Evolutionary conservation across 2,888 invertebrate species (phyloP), one percentile per base, ranked within the genome.

Genomic region (Seira ritae): DNA sequence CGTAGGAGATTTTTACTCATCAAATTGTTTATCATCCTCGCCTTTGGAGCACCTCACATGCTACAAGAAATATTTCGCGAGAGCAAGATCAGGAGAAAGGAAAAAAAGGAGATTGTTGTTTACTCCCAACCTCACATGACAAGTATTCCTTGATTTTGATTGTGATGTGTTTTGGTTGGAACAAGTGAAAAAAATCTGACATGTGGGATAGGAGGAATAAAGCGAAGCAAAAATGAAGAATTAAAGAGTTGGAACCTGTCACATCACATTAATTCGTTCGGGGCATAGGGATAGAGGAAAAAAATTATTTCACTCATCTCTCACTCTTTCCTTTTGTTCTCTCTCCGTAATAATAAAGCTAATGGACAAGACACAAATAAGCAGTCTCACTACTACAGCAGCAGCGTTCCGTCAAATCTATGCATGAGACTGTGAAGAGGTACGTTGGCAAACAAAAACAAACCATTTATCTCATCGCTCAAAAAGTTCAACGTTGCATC

Each of bases 391-490:
- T n/a, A n/a, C n/a, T n/a, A n/a, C n/a, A n/a, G n/a, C n/a, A n/a
- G n/a, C n/a, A 4, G 31, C 31, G 31, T 31, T 8, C 31, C 31
- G 8, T 31, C 31, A 31, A 31, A 31, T 31, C 31, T 31, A 31
- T 31, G 31, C 31, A 31, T 31, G 31, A 31, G 31, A 31, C 31
- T 31, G 31, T 31, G 31, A 66, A 75, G 76, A 66, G 81, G 76
- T 82, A 82, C 82, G 76, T 82, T 76, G 60, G 77, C 82, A 82
- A 82, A 82, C 82, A 82, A 82, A 31, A 82, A 68, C 76, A 77
- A 81, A 46, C 67, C 76, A 76, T 76, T 81, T 66, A 81, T 65
- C 22, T 24, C 60, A 8, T 37, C 70, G 62, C 31, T 31, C 31
- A 31, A 31, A n/a, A 31, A 31, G 31, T 31, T 31, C 31, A 31